Base-by-base conservation (phyloP, 1,140 invertebrate species). In the Aphelenchoides fujianensis region DNA sequence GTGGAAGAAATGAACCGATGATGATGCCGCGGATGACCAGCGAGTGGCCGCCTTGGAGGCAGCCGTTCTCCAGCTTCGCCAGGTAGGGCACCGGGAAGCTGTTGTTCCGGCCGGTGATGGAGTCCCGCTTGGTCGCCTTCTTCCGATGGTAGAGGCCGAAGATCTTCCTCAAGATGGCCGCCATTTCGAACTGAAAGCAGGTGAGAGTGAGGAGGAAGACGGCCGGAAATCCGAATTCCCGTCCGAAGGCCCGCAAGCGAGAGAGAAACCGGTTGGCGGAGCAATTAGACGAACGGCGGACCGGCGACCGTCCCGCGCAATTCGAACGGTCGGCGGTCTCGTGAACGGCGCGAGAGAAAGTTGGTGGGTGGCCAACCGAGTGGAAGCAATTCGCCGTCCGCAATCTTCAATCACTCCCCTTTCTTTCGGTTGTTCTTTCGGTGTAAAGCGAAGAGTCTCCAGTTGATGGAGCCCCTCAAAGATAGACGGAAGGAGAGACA, bases 51-150 rank as follows among this genome's bases (percentile, higher is more conserved):
- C 81, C 73, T 52, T 84, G 77, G 12, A 83, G 70, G 48, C 76
- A 71, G 41, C 81, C 80, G 27, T 81, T 81, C 66, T 83, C 82
- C 3, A 83, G 77, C 37, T 82, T 79, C 23, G 82, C 82, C 28
- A 83, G 66, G 61, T 83, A 83, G 7, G 82, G 82, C 7, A 83
- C 81, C 36, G 79, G 75, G 70, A 84, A 84, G 36, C 64, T 80
- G 59, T 83, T 76, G 41, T 82, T 84, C 41, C 82, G 61, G 2
- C 82, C 82, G 5, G 82, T 83, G 34, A 83, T 82, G 3, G 82
- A 82, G 68, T 83, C 81, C 63, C 84, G 82, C 48, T 82, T 77
- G 16, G 81, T 81, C 30, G 63, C 72, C 63, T 82, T 82, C 54
- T 79, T 80, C 7, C 57, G 74, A 69, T 57, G 67, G 27, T 32